These are phyloP conservation scores for Mesitornis unicolor DNA, from an alignment of 2,113 vertebrate species.

Conservation along the genomic window DNA sequence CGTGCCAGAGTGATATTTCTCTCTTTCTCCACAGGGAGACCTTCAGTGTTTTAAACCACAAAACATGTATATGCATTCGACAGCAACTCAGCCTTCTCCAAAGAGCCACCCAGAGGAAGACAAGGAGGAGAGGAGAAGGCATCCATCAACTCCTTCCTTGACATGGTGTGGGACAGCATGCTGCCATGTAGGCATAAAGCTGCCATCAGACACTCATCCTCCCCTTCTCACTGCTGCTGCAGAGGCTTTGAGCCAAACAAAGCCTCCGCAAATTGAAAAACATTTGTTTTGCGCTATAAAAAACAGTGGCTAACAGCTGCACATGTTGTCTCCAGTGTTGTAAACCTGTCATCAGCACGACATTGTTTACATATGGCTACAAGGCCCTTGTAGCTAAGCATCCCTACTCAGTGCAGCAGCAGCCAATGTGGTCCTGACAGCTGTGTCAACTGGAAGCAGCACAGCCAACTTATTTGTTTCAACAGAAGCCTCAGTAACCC, in stretches of 20 bases:
- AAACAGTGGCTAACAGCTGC: conserved; percentile 72
- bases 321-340: conserved; percentile 56
- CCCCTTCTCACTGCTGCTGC: neutral
- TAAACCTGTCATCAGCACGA: conserved; percentile 74
- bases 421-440: conserved; percentile 70
- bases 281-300: conserved; percentile 63
- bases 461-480: conserved; percentile 64
- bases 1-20: neutral
- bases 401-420: conserved; percentile 20
- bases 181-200: neutral
- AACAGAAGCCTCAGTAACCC: neutral
- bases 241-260: neutral
- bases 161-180: fast-evolving
- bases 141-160: neutral
- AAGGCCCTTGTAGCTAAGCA: conserved; percentile 63
- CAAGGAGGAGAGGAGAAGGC: neutral
- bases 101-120: neutral
- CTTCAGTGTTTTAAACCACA: neutral
- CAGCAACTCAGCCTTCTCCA: neutral
- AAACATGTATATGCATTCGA: fast-evolving
- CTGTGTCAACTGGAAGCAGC: conserved; percentile 71
- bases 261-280: neutral
- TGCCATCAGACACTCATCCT: neutral
- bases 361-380: conserved; percentile 78
- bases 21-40: fast-evolving